Evolutionary conservation across 2,888 invertebrate genomes (phyloP).

Genomic region (Polylopha cassiicola): DNA sequence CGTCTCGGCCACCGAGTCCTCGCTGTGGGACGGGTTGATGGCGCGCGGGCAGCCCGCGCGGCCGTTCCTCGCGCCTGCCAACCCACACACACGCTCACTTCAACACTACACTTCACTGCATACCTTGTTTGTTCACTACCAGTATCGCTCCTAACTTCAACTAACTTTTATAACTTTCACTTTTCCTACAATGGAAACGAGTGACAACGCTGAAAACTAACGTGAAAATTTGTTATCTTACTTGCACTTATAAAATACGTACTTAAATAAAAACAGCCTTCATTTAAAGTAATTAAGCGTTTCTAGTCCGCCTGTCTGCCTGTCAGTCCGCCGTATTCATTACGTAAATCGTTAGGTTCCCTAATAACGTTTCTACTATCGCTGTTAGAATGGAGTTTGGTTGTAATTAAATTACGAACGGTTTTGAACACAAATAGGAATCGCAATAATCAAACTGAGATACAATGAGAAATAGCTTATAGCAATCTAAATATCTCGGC

Average conservation of each 20-base stretch:
- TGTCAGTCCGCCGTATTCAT: slow-evolving; percentile 36
- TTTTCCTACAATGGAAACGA: slow-evolving; percentile 4
- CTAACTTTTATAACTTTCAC: background rate
- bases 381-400: no score
- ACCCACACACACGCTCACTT: slow-evolving; percentile 69
- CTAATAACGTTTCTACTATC: no score
- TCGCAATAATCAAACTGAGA: no score
- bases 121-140: slow-evolving; percentile 7
- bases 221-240: background rate
- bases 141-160: background rate
- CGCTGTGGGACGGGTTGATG: slow-evolving; percentile 84
- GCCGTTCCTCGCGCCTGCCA: slow-evolving; percentile 68
- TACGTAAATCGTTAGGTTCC: slow-evolving; percentile 24
- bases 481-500: no score
- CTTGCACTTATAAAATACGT: background rate
- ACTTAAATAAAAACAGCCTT: background rate
- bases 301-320: slow-evolving; percentile 42
- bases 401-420: no score
- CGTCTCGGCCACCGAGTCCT: slow-evolving; percentile 89
- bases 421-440: no score
- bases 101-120: slow-evolving; percentile 40
- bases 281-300: slow-evolving; percentile 29
- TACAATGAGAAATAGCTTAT: no score
- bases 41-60: slow-evolving; percentile 60
- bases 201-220: background rate